phyloP scores from a whole-genome alignment of 1,140 invertebrate genomes.

The Drosophila ogumai region DNA sequence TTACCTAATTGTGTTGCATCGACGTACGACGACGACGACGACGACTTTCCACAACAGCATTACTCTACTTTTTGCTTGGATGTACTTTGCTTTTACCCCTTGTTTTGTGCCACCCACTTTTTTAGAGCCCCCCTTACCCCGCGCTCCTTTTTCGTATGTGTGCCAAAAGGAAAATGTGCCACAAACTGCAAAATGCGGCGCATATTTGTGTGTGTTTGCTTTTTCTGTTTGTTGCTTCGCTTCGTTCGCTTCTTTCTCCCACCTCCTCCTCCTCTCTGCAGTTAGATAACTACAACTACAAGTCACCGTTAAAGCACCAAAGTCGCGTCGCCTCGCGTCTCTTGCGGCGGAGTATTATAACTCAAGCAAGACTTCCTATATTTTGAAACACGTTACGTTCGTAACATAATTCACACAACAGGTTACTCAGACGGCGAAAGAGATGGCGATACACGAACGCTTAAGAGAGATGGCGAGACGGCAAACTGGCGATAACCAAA shows the following conservation, averaged over 20 bases:
- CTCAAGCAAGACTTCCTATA: conserved; percentile 84
- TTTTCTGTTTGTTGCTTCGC: conserved; percentile 61
- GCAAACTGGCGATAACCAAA: conserved; percentile 29
- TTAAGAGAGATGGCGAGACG: conserved; percentile 22
- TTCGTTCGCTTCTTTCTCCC: conserved; percentile 70
- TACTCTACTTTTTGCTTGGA: conserved; percentile 73
- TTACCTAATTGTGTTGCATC: conserved; percentile 84
- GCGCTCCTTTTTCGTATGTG: conserved; percentile 53
- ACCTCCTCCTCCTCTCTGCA: conserved; percentile 12
- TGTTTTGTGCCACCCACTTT: conserved; percentile 28
- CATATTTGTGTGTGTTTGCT: conserved; percentile 48
- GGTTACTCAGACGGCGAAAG: conserved; percentile 54
- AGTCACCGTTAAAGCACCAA: conserved; percentile 74
- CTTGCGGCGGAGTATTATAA: conserved; percentile 61
- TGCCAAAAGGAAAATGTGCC: conserved; percentile 80
- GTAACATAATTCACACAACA: conserved; percentile 85
- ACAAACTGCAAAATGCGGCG: conserved; percentile 67
- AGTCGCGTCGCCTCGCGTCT: conserved; percentile 28
- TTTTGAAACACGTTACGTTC: conserved; percentile 85
- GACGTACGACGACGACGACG: conserved; percentile 31
- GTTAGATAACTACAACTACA: conserved; percentile 72
- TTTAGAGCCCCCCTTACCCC: background rate
- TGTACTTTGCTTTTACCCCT: conserved; percentile 45
- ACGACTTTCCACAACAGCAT: conserved; percentile 73
- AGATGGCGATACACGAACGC: conserved; percentile 3